A percentile compares a stretch with the other conserved stretches of the same genome.
These are phyloP conservation scores for Rhinolophus sinicus DNA, from an alignment of 2,113 vertebrate species.

Conservation along the genomic window DNA sequence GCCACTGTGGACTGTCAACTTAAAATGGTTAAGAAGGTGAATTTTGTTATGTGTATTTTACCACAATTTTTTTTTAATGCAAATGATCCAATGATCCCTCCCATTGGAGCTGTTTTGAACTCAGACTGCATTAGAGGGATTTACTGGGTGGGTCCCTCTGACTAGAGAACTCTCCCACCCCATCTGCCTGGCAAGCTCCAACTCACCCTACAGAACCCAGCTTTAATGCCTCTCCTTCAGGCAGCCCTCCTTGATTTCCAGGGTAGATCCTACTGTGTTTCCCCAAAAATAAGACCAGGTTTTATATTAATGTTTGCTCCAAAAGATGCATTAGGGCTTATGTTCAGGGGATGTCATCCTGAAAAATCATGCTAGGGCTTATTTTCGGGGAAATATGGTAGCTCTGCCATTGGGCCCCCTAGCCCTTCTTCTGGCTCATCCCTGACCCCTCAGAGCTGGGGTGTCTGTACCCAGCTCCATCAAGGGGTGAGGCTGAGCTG, in stretches of 20 bases:
- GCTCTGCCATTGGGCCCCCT: not conserved
- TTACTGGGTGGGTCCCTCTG: not conserved
- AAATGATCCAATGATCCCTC: not conserved
- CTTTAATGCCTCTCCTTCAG: not conserved
- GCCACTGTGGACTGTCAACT: not conserved
- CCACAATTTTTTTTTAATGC: too few relatives aligned
- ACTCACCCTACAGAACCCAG: not conserved
- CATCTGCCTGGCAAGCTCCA: not conserved
- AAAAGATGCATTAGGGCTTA: too few relatives aligned
- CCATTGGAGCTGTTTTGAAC: not conserved
- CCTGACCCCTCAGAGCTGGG: not conserved
- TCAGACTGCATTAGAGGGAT: not conserved
- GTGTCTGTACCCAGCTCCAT: not conserved
- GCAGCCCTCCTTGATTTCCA: not conserved
- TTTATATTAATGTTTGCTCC: too few relatives aligned
- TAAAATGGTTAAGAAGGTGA: not conserved
- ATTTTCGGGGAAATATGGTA: too few relatives aligned
- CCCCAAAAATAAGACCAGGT: too few relatives aligned
- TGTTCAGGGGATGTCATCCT: too few relatives aligned
- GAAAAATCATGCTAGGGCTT: too few relatives aligned
- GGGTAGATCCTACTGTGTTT: not conserved
- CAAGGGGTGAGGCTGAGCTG: not conserved
- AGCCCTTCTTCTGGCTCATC: not conserved
- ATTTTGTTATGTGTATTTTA: not conserved
- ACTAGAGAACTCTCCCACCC: not conserved